A percentile compares a stretch with the other conserved stretches of the same genome.
Evolutionary conservation across 2,797 vertebrate species (phyloP).

Genomic region (Champsocephalus esox): DNA sequence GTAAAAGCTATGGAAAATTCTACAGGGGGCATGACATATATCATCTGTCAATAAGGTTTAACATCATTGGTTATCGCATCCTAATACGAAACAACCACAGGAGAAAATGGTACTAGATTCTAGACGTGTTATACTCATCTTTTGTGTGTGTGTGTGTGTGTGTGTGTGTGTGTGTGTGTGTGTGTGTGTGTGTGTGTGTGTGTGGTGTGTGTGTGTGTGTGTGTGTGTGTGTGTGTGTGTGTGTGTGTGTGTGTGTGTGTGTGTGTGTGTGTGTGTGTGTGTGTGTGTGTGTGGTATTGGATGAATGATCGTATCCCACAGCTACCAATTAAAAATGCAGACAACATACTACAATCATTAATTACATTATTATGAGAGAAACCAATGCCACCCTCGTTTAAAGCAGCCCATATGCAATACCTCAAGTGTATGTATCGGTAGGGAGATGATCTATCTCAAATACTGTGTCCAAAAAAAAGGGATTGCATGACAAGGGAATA

Average conservation of each 20-base stretch:
- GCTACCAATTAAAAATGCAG: constrained; percentile 47
- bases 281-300: not conserved
- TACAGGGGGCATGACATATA: not conserved
- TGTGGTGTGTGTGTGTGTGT: not conserved
- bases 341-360: constrained; percentile 36
- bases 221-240: not conserved
- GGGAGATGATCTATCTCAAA: constrained; percentile 13
- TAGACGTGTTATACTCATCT: not conserved
- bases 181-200: not conserved
- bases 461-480: constrained; percentile 10
- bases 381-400: constrained; percentile 9
- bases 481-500: not conserved
- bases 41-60: constrained; percentile 27
- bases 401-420: constrained; percentile 17
- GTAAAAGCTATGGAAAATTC: not conserved
- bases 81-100: constrained; percentile 1
- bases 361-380: constrained; percentile 25
- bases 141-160: not conserved
- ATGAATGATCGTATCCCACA: constrained; percentile 30
- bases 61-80: not conserved
- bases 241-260: not conserved
- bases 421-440: constrained; percentile 11
- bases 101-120: not conserved
- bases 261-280: not conserved
- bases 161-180: not conserved